Percentiles rank a stretch among this genome's conserved stretches.
Conservation (phyloP, 2,888 invertebrate genomes). For the Notodonta ziczac region DNA sequence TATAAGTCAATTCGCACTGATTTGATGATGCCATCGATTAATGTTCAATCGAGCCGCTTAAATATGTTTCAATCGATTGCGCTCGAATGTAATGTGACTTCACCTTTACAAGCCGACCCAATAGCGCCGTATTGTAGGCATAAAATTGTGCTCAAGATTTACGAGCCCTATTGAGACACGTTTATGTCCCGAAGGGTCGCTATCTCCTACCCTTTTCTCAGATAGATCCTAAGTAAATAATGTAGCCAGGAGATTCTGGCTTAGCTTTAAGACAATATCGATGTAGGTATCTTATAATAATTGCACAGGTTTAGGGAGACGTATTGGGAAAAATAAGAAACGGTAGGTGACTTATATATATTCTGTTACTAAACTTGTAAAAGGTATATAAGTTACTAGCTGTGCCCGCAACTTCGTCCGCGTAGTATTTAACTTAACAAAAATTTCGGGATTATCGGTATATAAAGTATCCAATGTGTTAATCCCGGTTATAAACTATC, state of each 20-base stretch:
- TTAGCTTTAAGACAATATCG: neutral
- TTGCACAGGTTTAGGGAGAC: neutral
- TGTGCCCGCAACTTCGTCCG: too few species aligned
- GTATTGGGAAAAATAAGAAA: too few species aligned
- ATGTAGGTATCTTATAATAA: neutral
- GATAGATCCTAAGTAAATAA: slow-evolving; percentile 6
- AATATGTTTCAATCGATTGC: neutral
- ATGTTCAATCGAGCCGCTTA: neutral
- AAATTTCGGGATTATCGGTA: too few species aligned
- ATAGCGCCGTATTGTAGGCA: slow-evolving; percentile 18
- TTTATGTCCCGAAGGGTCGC: slow-evolving; percentile 21
- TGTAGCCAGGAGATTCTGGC: neutral
- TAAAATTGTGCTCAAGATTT: slow-evolving; percentile 30
- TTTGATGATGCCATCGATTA: too few species aligned
- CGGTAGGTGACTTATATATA: too few species aligned
- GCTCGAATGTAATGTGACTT: neutral
- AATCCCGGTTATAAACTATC: too few species aligned
- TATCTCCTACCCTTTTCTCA: slow-evolving; percentile 15
- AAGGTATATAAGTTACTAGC: too few species aligned
- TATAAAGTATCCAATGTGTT: too few species aligned
- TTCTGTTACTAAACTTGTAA: too few species aligned
- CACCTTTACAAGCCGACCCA: slow-evolving; percentile 1
- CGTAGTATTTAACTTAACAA: too few species aligned
- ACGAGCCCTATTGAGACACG: slow-evolving; percentile 34
- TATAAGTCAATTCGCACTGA: too few species aligned